Percentiles rank a stretch among this genome's conserved stretches.
These are phyloP conservation scores for Nephila pilipes DNA, from an alignment of 1,140 invertebrate genomes.

Conservation along the genomic window DNA sequence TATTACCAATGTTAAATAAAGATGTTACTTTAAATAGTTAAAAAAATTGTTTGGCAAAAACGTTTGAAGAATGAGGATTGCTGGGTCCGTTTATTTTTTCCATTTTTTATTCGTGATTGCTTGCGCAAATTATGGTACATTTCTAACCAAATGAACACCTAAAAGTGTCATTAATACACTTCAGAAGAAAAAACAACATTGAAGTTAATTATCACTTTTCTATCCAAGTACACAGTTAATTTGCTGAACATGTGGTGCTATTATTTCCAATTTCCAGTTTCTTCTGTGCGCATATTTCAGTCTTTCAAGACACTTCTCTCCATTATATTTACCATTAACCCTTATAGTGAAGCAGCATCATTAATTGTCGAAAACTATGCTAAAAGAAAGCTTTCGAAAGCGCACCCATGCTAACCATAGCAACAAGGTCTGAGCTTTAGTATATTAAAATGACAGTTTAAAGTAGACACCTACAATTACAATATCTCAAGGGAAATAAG, in stretches of 20 bases:
- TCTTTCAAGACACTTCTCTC: neutral
- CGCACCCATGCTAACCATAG: slow-evolving; percentile 40
- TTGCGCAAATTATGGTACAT: too few relatives aligned
- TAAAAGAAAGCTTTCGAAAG: neutral
- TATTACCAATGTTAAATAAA: too few relatives aligned
- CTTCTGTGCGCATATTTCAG: neutral
- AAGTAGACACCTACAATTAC: slow-evolving; percentile 16
- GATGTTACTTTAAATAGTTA: too few relatives aligned
- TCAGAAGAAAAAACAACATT: neutral
- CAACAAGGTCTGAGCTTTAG: slow-evolving; percentile 31
- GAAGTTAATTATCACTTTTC: neutral
- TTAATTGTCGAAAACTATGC: slow-evolving; percentile 11
- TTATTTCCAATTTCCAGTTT: neutral
- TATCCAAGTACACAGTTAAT: neutral
- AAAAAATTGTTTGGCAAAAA: too few relatives aligned
- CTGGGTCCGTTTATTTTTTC: too few relatives aligned
- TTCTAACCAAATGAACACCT: neutral
- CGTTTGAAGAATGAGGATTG: too few relatives aligned
- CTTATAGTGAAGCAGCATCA: neutral
- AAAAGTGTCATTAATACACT: neutral
- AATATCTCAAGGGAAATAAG: slow-evolving; percentile 28
- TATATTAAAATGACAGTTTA: slow-evolving; percentile 60
- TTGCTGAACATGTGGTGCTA: neutral
- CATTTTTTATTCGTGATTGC: too few relatives aligned
- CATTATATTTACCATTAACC: slow-evolving; percentile 18